Evolutionary conservation across 2,797 vertebrate species (phyloP), one percentile per base, ranked within the genome.

Genomic region (Australoheros facetus): DNA sequence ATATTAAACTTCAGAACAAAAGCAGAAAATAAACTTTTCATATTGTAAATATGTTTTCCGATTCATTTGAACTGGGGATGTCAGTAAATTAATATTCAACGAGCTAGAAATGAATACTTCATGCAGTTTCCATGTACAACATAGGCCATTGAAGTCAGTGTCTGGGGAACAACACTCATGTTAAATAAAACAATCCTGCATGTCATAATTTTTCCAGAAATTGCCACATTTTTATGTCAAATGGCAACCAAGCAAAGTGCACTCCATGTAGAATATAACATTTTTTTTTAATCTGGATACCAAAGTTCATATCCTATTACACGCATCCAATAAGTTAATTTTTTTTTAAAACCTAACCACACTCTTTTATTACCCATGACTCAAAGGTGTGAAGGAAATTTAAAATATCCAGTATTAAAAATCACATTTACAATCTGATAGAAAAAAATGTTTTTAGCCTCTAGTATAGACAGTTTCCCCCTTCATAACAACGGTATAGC

Each of bases 151-250:
- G 37, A 64, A 26, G 60, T 21, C 2, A 45, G 42, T 23, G 4
- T 42, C 13, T 13, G 7, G 10, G 60, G 23, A 64, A 64, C 37
- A 64, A 1, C 13, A 32, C 3, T 26, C 14, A 0, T 45, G 26
- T 45, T 45, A 45, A 26, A 4, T 17, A 64, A 45, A 64, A 26
- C 45, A 64, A 64, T 26, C 8, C 3, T 17, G 1, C 39, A 45
- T 11, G 14, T 45, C 60, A 1, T 45, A 8, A 45, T 64, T 64
- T 64, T 42, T 64, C 60, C 60, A 64, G 16, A 21, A 7, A 42
- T 26, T 64, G 21, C 9, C 37, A 64, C 5, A 62, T 62, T 8
- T 23, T 39, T 2, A 37, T 17, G 39, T 45, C 39, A 45, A 26
- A 42, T 62, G 7, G 23, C 7, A 21, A 42, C 16, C 3, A 64